Base-by-base conservation (phyloP, 2,888 invertebrate species). In the Eristalis tenax region DNA sequence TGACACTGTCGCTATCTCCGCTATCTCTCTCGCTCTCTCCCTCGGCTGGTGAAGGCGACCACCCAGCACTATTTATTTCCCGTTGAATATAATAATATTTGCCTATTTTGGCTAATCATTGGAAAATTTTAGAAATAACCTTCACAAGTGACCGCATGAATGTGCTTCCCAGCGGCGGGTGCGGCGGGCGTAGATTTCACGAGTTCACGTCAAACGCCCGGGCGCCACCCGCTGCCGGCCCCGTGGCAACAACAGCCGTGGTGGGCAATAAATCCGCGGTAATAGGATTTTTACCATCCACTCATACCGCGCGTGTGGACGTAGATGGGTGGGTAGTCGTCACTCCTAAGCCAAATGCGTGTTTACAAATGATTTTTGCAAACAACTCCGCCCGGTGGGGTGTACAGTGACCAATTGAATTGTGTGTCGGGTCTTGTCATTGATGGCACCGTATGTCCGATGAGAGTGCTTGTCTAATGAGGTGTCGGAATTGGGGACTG, bases 51-150 rank as follows among this genome's bases (percentile, higher is more conserved):
- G 18, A 2, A 6, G 8, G 18, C n/a, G 13, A 10, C 38, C 38
- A 13, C 11, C 38, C 38, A 13, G 13, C 50, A 50, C 50, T 50
- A 50, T 50, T 50, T 50, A 50, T 50, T 50, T 50, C 18, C 50
- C 64, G 79, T 70, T 76, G 79, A 75, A 85, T 83, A 88, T 85
- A 89, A 89, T 89, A 89, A 89, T 89, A 89, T 89, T 89, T 89
- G 88, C 83, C 88, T 80, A 89, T 89, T 89, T 89, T 81, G 88
- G 88, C 88, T 89, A 89, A 88, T 88, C 87, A 80, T 88, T 84
- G 88, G 88, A 88, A 88, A 83, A 88, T 89, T 89, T 83, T 84
- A 89, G 88, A 83, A 87, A 87, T 87, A 87, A 83, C 87, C 87
- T 87, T 87, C 83, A 83, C 79, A 76, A 87, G 75, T 83, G 79